phyloP scores from a whole-genome alignment of 1,140 invertebrate genomes.

The Copidosoma floridanum region DNA sequence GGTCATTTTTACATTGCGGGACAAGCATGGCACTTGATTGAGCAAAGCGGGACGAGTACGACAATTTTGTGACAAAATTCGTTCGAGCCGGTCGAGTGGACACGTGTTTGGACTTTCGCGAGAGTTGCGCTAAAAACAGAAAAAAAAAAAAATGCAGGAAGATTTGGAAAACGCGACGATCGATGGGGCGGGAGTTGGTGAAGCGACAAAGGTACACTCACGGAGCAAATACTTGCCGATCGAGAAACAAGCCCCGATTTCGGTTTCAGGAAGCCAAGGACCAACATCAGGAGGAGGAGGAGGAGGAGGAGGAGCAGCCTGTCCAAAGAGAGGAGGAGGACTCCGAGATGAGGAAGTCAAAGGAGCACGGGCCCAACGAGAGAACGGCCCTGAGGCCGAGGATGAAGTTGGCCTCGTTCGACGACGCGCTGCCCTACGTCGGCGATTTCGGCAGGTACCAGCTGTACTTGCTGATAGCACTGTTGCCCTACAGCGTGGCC shows the following conservation, averaged over 20 bases:
- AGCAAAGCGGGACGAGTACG: too few species aligned
- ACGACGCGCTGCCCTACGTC: conserved; percentile 55
- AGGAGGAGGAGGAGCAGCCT: neutral
- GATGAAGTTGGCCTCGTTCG: conserved; percentile 48
- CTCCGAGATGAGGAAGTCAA: conserved; percentile 8
- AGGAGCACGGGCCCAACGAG: conserved; percentile 31
- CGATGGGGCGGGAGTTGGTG: conserved; percentile 21
- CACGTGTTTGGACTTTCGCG: too few species aligned
- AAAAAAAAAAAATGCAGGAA: neutral
- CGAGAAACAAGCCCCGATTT: too few species aligned
- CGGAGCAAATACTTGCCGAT: too few species aligned
- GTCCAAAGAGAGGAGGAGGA: neutral
- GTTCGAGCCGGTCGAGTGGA: too few species aligned
- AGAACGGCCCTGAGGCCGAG: conserved; percentile 36
- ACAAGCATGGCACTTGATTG: too few species aligned
- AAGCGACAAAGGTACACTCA: too few species aligned
- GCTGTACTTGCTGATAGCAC: conserved; percentile 50
- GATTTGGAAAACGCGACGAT: conserved; percentile 5
- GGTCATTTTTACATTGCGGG: too few species aligned
- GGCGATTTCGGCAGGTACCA: conserved; percentile 62
- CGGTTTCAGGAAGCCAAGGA: neutral
- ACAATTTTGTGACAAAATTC: too few species aligned
- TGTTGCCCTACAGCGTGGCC: conserved; percentile 46
- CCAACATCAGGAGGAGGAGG: neutral
- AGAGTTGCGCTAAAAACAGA: neutral